Evolutionary conservation across 64 coral and sea anemone species (phyloP), one percentile per base, ranked within the genome.

Genomic region (Actinia tenebrosa): DNA sequence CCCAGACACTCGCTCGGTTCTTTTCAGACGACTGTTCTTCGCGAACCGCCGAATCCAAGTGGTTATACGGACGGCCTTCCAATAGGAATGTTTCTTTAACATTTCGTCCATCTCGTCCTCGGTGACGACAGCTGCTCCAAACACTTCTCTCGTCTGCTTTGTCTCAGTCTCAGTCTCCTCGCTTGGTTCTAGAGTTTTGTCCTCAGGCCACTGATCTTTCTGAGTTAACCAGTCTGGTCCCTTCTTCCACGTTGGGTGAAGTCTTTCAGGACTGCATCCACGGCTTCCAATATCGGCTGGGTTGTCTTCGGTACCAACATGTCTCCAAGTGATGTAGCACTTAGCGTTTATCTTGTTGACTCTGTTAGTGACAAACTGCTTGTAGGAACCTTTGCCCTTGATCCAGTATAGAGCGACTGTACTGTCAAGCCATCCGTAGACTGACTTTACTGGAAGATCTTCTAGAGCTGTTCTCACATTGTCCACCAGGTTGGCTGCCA

Each of bases 321-420:
- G 59, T 68, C 78, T 80, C 92, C 87, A 93, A 13, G 71, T 80
- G 45, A 89, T 82, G 58, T 22, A 80, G 2, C 45, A 2, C 37
- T 89, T 86, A 2, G 64, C 78, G 11, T 80, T 86, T 42, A 89
- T 86, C 77, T 93, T 89, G 22, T 43, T 66, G 45, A 89, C 92
- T 86, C 87, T 61, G 87, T 93, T 93, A 18, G 92, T 77, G 0
- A 93, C 91, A 37, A 93, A 94, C 10, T 87, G 63, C 55, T 94
- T 94, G 84, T 94, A 84, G 61, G 16, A 44, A 26, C 83, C 88
- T 14, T 19, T 26, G 18, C 88, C 84, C 0, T 89, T 53, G 11
- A 94, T 87, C 92, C 88, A 94, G 19, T 94, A 46, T 19, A 94
- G 59, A 16, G 84, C 92, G 10, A 94, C 88, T 0, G 63, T 94